phyloP scores from a whole-genome alignment of 2,113 vertebrate species.

The Archilochus colubris region DNA sequence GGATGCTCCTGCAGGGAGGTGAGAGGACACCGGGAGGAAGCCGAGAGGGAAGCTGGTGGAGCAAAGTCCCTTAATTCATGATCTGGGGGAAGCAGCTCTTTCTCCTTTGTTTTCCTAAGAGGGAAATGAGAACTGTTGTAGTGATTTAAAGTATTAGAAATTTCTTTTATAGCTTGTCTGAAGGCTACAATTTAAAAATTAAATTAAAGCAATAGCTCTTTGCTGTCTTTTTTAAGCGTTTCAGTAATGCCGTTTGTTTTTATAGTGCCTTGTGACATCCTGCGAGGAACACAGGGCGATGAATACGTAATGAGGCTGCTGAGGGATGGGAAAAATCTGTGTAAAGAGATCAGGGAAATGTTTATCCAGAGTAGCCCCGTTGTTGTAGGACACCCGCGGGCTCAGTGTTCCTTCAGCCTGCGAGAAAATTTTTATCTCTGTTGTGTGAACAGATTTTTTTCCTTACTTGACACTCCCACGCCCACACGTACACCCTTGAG shows the following conservation, averaged over 20 bases:
- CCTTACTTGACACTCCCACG: not conserved
- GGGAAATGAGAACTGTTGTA: not conserved
- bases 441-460: not conserved
- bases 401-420: not conserved
- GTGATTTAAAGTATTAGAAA: not conserved
- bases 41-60: not conserved
- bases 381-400: accelerated
- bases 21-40: not conserved
- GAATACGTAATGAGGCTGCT: not conserved
- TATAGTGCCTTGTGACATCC: not conserved
- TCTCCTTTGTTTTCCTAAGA: not conserved
- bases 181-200: not conserved
- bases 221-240: not conserved
- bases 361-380: not conserved
- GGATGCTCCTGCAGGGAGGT: not conserved
- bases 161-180: not conserved
- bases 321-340: not conserved
- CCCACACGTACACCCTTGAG: not conserved
- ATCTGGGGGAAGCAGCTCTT: not conserved
- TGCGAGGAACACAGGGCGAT: not conserved
- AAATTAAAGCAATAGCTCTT: conserved; percentile 38
- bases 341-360: not conserved
- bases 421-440: not conserved
- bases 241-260: not conserved
- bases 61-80: not conserved